Evolutionary conservation across 2,113 vertebrate genomes (phyloP), one percentile per base, ranked within the genome.

Genomic region (Protomyctophum bolini): DNA sequence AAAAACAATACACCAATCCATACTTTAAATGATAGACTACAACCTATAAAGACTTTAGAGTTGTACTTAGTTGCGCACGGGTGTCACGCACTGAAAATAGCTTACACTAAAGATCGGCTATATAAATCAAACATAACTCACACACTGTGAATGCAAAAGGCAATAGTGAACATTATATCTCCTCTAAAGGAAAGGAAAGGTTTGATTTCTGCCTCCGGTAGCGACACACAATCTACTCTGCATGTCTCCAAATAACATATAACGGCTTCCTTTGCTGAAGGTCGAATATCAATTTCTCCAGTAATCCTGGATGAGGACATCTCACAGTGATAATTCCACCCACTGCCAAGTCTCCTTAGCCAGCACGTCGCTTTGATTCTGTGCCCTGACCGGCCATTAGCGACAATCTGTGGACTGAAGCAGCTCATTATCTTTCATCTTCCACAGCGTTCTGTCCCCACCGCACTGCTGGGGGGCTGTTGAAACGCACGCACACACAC

Each of bases 371-470:
- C 55, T 90, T 69, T 65, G 83, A 85, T 88, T 77, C 86, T 70
- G 61, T 55, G 70, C 78, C 71, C 70, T 63, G 67, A 73, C 75
- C 41, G 60, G 49, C 78, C 83, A 90, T 91, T 85, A 87, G 74
- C 47, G 72, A 64, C 70, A 81, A 71, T 89, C 76, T 79, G 81
- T 71, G 77, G 60, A 79, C 58, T 68, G 72, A 73, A 47, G 41
- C 83, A 66, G 79, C 78, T 88, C 84, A 86, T 88, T 89, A 87
- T 83, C 70, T 83, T 87, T 89, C 75, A 88, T 88, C 70, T 79
- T 82, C 33, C 63, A 66, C 60, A 83, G 48, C 55, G 55, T 81
- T 69, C 75, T 41, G 33, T 41, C 73, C 82, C 68, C 76, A 67
- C 70, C 82, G 60, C 52, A 41, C 83, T 75, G 79, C 81, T 79